Base-by-base conservation (phyloP, 2,888 invertebrate genomes). In the Oscheius sp. region DNA sequence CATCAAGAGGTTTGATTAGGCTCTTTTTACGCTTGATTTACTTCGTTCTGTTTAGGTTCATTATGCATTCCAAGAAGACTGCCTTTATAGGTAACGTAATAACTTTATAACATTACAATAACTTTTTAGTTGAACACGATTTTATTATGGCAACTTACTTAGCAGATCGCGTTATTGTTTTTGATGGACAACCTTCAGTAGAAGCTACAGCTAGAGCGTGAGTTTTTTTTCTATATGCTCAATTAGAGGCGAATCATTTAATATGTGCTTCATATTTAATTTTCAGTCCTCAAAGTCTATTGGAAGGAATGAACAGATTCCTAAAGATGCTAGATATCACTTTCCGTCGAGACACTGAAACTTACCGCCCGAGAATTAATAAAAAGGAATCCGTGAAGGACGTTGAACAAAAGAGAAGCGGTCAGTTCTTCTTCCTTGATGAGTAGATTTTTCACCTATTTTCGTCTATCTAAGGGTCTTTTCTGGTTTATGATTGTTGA, bases 91-190 rank as follows among this genome's bases (percentile, higher is more conserved):
- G n/a, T n/a, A n/a, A n/a, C n/a, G n/a, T n/a, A n/a, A n/a, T n/a
- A n/a, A n/a, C n/a, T n/a, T n/a, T n/a, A n/a, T n/a, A n/a, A n/a
- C n/a, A n/a, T n/a, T n/a, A n/a, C n/a, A n/a, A n/a, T n/a, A n/a
- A n/a, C n/a, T n/a, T n/a, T n/a, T n/a, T 98, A 17, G 98, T 98
- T 1, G 98, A 98, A 91, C 98, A 98, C 92, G 97, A 98, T 90
- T 98, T 99, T 88, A 99, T 99, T 79, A 99, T 98, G 98, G 97
- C 97, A 17, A 99, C 98, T 0, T 99, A 99, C 88, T 90, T 98
- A 74, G 84, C 90, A 96, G 98, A 99, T 88, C 91, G 97, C 48
- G 98, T 98, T 2, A 96, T 98, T 79, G 97, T 99, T 57, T 96
- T 98, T 88, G 97, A 97, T 87, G 98, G 98, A 55, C 89, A 89